Evolutionary conservation across 1,140 invertebrate genomes (phyloP).

Genomic region (Plodia interpunctella): DNA sequence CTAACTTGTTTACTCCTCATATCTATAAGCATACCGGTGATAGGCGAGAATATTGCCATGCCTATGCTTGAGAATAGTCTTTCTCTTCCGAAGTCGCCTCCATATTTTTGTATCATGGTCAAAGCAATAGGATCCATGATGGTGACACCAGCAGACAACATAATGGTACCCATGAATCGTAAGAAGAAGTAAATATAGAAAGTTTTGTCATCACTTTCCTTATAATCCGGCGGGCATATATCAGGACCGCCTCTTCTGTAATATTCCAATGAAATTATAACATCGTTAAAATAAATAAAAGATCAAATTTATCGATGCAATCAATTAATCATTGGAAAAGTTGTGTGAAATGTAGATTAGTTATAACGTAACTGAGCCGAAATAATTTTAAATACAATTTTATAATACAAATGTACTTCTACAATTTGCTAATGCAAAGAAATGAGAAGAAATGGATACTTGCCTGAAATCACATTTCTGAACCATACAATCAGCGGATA

Average conservation of each 20-base stretch:
- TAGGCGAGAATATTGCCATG: conserved; percentile 88
- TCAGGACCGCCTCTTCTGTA: conserved; percentile 81
- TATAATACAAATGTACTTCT: no score
- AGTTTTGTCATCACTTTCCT: conserved; percentile 83
- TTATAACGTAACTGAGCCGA: not conserved
- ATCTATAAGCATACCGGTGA: conserved; percentile 88
- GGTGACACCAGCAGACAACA: conserved; percentile 85
- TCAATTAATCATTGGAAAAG: no score
- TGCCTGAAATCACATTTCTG: conserved; percentile 83
- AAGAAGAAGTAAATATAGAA: conserved; percentile 89
- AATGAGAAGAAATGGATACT: not conserved
- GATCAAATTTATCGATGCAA: not conserved
- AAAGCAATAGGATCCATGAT: conserved; percentile 90
- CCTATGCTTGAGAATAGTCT: conserved; percentile 87
- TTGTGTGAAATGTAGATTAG: no score
- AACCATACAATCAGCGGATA: conserved; percentile 82
- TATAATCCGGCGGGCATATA: conserved; percentile 85
- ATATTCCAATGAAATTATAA: conserved; percentile 37
- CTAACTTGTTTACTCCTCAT: conserved; percentile 78
- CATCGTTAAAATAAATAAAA: conserved; percentile 24
- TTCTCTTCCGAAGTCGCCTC: conserved; percentile 88
- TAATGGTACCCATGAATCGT: conserved; percentile 85
- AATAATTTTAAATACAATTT: no score
- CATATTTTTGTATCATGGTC: conserved; percentile 87
- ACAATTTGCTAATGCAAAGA: no score